Conservation (phyloP, 2,797 vertebrate species). For the Eremophila alpestris region DNA sequence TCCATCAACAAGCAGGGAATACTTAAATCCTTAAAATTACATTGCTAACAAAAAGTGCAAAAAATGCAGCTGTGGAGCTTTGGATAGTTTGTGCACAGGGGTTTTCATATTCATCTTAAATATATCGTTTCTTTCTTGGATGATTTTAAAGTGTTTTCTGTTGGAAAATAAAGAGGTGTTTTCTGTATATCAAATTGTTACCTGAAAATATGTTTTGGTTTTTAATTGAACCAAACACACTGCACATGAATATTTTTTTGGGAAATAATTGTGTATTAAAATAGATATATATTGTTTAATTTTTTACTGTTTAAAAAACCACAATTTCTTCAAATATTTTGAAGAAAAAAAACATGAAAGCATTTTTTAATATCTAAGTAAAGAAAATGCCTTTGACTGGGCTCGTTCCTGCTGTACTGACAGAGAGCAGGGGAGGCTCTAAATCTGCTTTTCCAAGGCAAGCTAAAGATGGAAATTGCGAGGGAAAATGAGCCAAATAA, state of each 20-base stretch:
- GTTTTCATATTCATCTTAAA: constrained; percentile 12
- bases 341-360: not conserved
- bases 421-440: not conserved
- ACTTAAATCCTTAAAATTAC: not conserved
- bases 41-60: not conserved
- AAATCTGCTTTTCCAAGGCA: constrained; percentile 28
- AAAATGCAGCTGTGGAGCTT: not conserved
- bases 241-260: not conserved
- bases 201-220: not conserved
- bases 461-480: constrained; percentile 36
- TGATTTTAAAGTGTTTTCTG: constrained; percentile 16
- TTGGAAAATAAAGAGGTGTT: not conserved
- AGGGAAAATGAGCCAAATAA: constrained; percentile 48
- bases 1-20: not conserved
- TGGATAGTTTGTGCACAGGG: not conserved
- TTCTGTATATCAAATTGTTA: not conserved
- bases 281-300: not conserved
- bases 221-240: not conserved
- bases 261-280: constrained; percentile 9
- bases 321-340: not conserved
- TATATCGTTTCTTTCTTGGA: not conserved
- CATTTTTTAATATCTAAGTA: not conserved
- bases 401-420: not conserved
- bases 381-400: constrained; percentile 14
- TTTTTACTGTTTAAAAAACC: not conserved